Conservation (phyloP, 35 echinoderm and acorn worm genomes). For the Strongylocentrotus purpuratus region DNA sequence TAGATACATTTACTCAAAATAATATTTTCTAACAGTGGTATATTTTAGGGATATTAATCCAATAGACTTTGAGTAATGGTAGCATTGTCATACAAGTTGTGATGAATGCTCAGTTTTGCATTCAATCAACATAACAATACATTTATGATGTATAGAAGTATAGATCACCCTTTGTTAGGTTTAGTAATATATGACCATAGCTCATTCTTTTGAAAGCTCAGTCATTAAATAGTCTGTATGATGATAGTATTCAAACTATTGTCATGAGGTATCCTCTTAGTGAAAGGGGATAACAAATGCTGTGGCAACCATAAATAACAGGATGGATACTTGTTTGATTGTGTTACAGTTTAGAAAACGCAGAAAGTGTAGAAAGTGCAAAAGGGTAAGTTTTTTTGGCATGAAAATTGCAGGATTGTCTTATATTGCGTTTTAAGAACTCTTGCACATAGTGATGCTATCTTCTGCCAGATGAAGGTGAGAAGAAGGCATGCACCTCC, state of each 20-base stretch:
- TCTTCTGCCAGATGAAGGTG: neutral
- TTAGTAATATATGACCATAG: neutral
- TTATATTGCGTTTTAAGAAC: neutral
- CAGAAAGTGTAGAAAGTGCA: slow-evolving; percentile 30
- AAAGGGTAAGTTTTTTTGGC: slow-evolving; percentile 24
- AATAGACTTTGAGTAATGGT: neutral
- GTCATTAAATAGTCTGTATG: neutral
- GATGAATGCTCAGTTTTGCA: neutral
- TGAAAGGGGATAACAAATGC: neutral
- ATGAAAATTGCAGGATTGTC: neutral
- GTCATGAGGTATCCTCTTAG: neutral
- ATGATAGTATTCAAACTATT: neutral
- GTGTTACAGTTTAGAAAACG: slow-evolving; percentile 30
- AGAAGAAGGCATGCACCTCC: neutral
- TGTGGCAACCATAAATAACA: neutral
- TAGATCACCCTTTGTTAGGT: neutral
- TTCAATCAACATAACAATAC: neutral
- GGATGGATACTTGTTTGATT: slow-evolving; percentile 18
- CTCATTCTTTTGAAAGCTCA: neutral
- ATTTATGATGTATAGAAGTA: neutral
- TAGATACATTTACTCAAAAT: neutral
- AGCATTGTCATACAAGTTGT: neutral
- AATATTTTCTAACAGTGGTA: neutral
- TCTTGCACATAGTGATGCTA: neutral
- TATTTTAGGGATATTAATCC: neutral